Evolutionary conservation across 2,797 vertebrate genomes (phyloP), one percentile per base, ranked within the genome.

Genomic region (Mergus octosetaceus): DNA sequence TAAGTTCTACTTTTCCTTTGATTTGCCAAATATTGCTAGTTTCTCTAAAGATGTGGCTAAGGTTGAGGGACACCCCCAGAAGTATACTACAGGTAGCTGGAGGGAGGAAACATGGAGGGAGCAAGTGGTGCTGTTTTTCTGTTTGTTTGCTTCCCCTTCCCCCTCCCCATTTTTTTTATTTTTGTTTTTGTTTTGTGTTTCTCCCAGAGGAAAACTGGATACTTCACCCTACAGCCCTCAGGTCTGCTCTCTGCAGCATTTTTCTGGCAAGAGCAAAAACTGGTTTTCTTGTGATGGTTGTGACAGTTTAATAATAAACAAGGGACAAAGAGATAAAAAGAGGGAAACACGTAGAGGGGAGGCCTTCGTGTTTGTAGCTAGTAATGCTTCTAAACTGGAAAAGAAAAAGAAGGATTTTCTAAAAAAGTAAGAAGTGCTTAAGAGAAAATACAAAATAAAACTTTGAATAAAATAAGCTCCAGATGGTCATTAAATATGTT

Each of bases 401-500:
- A 81, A 14, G 56, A 73, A 88, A 86, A 79, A 66, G 20, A 18
- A 58, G 41, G 18, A 57, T 89, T 89, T 87, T 70, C 6, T 47
- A 84, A 93, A 94, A 81, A 73, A 75, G 65, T 57, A 93, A 93
- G 47, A 81, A 90, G 74, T 94, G 70, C 83, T 94, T 95, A 95
- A 95, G 60, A 95, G 71, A 79, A 92, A 92, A 95, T 61, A 91
- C 60, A 90, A 96, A 91, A 94, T 94, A 96, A 94, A 96, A 91
- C 73, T 81, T 93, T 85, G 87, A 94, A 85, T 91, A n/a, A 89
- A 92, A 85, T 80, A 78, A 62, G 73, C 84, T 94, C 93, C 95
- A 95, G 92, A 95, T 95, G 91, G 90, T 43, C 69, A 94, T 97
- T 96, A 97, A 96, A 61, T 92, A 96, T 95, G 87, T 83, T 94